Evolutionary conservation across 2,797 vertebrate species (phyloP), one percentile per base, ranked within the genome.

Genomic region (Dallia pectoralis): DNA sequence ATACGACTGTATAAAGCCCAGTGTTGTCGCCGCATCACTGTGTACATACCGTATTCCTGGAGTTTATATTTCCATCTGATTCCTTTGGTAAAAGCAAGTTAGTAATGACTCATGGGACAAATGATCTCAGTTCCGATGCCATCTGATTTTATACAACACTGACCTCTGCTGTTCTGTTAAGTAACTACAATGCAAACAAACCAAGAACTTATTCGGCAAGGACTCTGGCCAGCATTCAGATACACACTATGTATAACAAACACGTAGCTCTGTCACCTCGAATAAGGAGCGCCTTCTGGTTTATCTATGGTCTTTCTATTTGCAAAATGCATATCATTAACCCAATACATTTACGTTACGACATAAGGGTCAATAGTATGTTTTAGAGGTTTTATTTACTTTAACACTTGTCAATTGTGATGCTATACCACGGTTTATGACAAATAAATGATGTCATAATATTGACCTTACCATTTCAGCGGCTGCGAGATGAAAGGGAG

Each of bases 401-500:
- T n/a, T 27, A 15, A 32, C 61, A 32, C 61, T 16, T 63, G 25
- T 63, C 5, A 29, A 29, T 14, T 64, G 18, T 63, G 29, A 63
- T 3, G 16, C 62, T 30, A 29, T 16, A 15, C 32, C 47, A 16
- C 8, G 8, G 22, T 44, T 67, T 25, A 67, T 22, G 15, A 27
- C 25, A 48, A 27, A 48, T 47, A 49, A 29, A 7, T 22, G 9
- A 7, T 68, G 25, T 16, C 15, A 7, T 68, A 9, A 30, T 29
- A 8, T 8, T 33, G 2, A 47, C 25, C 32, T 67, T 16, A 70
- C n/a, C 69, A 40, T 92, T 90, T 67, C 88, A 92, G 89, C 81
- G 62, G 81, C 85, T 63, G 86, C 78, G 0, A 89, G 89, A 91
- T 91, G 90, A 86, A 66, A 64, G 48, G 47, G 47, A 65, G 15